These are phyloP conservation scores for Tipula helvola DNA, from an alignment of 2,888 invertebrate species.

Conservation along the genomic window DNA sequence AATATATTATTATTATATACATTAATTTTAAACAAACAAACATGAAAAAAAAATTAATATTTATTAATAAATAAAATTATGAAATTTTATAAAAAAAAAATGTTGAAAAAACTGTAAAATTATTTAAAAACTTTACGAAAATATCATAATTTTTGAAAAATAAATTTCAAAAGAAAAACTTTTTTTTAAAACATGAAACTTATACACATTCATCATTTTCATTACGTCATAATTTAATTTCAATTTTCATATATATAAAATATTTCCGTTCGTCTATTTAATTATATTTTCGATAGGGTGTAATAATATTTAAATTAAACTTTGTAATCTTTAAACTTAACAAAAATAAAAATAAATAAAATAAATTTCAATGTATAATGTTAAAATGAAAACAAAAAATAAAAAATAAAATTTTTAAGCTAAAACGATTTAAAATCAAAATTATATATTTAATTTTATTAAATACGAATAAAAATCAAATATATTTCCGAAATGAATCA, in stretches of 20 bases:
- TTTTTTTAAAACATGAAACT: neutral
- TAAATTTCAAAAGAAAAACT: neutral
- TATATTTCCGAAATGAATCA: neutral
- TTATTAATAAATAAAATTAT: neutral
- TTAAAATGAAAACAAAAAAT: neutral
- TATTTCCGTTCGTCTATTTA: neutral
- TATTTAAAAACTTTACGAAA: neutral
- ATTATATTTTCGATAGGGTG: neutral
- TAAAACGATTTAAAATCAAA: neutral
- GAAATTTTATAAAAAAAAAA: neutral
- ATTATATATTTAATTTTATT: neutral
- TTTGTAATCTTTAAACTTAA: neutral
- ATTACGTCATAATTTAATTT: neutral
- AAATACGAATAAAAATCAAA: neutral
- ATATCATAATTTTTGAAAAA: conserved; percentile 4
- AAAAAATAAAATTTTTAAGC: neutral
- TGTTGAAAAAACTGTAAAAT: neutral
- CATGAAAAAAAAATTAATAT: neutral
- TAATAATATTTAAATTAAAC: neutral
- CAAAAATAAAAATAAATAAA: neutral
- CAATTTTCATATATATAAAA: neutral
- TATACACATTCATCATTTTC: neutral
- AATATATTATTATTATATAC: neutral
- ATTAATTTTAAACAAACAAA: neutral
- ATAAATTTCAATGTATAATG: neutral